A percentile compares a stretch with the other conserved stretches of the same genome.
Conservation (phyloP, 2,888 invertebrate species). For the Cistogaster globosa region DNA sequence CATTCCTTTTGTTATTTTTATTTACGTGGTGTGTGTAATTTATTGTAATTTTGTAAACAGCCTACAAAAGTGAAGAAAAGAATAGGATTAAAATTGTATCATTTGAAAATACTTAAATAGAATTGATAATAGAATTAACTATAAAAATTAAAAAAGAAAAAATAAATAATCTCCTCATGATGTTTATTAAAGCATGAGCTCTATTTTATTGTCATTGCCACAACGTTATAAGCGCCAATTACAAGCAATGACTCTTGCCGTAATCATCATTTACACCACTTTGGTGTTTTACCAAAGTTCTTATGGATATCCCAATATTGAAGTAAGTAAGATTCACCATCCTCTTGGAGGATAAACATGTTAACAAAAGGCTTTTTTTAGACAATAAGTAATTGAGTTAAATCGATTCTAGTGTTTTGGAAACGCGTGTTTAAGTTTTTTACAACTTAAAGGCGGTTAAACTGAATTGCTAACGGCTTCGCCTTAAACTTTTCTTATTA, state of each 20-base stretch:
- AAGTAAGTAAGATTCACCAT: conserved; percentile 76
- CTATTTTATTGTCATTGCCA: conserved; percentile 83
- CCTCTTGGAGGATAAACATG: background rate
- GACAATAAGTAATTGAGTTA: too few relatives aligned
- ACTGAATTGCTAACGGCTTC: too few relatives aligned
- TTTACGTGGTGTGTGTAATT: conserved; percentile 11
- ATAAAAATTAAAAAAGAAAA: conserved; percentile 13
- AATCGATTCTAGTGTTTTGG: background rate
- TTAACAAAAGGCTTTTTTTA: background rate
- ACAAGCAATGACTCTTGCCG: conserved; percentile 83
- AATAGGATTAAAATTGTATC: conserved; percentile 29
- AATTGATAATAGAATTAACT: conserved; percentile 2
- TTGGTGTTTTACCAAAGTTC: conserved; percentile 83
- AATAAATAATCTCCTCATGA: conserved; percentile 61
- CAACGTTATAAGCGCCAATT: conserved; percentile 83
- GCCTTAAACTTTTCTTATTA: too few relatives aligned
- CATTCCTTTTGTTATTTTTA: too few relatives aligned
- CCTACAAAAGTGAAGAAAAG: conserved; percentile 2
- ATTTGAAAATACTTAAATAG: background rate
- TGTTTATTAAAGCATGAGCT: conserved; percentile 81
- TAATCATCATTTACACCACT: conserved; percentile 82
- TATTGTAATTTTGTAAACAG: conserved; percentile 6
- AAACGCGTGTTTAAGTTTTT: background rate
- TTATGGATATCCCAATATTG: conserved; percentile 82
- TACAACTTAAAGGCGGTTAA: too few relatives aligned